These are phyloP conservation scores for Gambusia affinis DNA, from an alignment of 2,113 vertebrate genomes.

Conservation along the genomic window DNA sequence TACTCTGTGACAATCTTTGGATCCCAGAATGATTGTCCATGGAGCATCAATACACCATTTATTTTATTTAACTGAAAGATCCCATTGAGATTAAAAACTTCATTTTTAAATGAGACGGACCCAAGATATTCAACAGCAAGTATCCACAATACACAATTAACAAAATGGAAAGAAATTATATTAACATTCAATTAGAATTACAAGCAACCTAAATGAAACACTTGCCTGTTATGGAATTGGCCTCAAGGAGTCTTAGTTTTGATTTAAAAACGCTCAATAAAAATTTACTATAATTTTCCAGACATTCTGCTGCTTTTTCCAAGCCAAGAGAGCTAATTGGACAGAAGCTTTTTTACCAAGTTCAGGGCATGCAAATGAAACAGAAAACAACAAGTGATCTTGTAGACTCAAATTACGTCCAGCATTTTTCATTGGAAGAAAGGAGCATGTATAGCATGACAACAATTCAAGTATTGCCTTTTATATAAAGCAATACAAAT, in stretches of 20 bases:
- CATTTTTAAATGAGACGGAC: not conserved
- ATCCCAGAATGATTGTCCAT: no score
- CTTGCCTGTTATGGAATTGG: no score
- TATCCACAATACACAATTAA: no score
- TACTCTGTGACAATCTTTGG: not conserved
- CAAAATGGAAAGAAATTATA: no score
- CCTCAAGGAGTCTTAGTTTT: not conserved
- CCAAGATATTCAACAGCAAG: not conserved
- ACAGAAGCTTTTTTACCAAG: not conserved
- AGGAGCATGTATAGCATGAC: not conserved
- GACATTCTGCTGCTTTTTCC: not conserved
- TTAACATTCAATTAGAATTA: no score
- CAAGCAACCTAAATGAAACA: no score
- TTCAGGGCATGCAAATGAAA: not conserved
- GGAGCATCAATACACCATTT: no score
- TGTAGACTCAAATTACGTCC: not conserved
- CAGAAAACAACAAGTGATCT: not conserved
- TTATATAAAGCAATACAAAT: not conserved
- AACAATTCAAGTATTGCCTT: not conserved
- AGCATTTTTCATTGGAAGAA: not conserved
- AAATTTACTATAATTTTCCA: no score
- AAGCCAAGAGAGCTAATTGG: not conserved
- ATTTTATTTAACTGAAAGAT: not conserved
- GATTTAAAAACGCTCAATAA: no score
- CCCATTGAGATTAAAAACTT: not conserved